These are phyloP conservation scores for Pheosia gnoma DNA, from an alignment of 2,888 invertebrate genomes.

Conservation along the genomic window DNA sequence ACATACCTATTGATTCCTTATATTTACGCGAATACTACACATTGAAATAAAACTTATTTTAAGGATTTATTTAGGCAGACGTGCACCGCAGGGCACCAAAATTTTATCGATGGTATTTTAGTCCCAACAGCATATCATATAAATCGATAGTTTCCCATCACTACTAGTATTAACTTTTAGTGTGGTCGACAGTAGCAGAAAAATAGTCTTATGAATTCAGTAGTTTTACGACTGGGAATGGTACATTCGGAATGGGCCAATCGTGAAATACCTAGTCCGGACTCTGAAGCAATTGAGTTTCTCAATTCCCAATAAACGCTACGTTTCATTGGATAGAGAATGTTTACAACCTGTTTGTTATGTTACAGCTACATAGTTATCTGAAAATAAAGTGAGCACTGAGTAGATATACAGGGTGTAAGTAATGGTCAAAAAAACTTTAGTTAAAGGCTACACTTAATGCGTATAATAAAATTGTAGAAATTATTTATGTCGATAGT, in stretches of 20 bases:
- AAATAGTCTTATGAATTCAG: constrained; percentile 3
- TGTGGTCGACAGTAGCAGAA: background rate
- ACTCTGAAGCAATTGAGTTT: background rate
- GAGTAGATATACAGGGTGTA: no score
- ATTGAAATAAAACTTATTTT: no score
- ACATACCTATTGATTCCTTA: background rate
- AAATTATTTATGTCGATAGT: no score
- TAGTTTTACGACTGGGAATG: constrained; percentile 1
- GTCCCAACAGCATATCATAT: no score
- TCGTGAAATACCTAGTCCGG: background rate
- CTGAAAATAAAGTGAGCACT: background rate
- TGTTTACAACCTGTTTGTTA: background rate
- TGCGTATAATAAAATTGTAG: no score
- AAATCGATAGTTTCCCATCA: constrained; percentile 1
- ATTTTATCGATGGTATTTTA: no score
- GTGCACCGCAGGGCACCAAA: no score
- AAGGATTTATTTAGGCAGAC: no score
- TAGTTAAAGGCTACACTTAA: no score
- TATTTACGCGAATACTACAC: background rate
- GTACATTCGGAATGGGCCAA: background rate
- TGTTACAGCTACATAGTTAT: background rate
- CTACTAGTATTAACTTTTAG: background rate
- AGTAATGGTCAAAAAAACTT: no score
- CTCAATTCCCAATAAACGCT: constrained; percentile 2
- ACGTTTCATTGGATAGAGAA: background rate